Evolutionary conservation across 2,797 vertebrate genomes (phyloP), one percentile per base, ranked within the genome.

Genomic region (Sandelia bainsii): DNA sequence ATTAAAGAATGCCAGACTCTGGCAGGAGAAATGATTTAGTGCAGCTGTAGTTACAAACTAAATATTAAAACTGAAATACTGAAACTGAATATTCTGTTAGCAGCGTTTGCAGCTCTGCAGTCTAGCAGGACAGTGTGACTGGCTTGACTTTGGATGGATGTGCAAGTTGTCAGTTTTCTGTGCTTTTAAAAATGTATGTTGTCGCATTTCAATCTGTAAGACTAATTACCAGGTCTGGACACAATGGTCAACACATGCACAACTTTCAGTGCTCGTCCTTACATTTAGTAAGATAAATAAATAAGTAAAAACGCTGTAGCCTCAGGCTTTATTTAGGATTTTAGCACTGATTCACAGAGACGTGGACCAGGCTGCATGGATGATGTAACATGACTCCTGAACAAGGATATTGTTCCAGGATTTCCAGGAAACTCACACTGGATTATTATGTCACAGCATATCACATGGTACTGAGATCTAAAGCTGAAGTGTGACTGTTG

Each of bases 1-100:
- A 91, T 88, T 37, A 91, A 88, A 86, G 79, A n/a, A n/a, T 1
- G n/a, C 17, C 57, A 49, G 17, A 29, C 20, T 61, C 39, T 51
- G 40, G 61, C 34, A 49, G 8, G 23, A 72, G 62, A 29, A 25
- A 57, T 53, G 76, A 83, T 80, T 84, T 53, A 64, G 39, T 79
- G 72, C 70, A 46, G 22, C 19, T 72, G 29, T 51, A 59, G 68
- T 39, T 62, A 60, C 58, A 72, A 72, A 79, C 80, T 69, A 83
- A 65, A 80, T 75, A 71, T 59, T 63, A 29, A 4, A 7, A 29
- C 29, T 29, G 29, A n/a, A n/a, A n/a, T n/a, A n/a, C n/a, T n/a
- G n/a, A 54, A 64, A 50, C 4, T 66, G 34, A 71, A 64, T 57
- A 65, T 65, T 60, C 27, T 50, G 42, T 57, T 49, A 56, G 57